phyloP scores from a whole-genome alignment of 2,797 vertebrate species.

The Smutsia gigantea region DNA sequence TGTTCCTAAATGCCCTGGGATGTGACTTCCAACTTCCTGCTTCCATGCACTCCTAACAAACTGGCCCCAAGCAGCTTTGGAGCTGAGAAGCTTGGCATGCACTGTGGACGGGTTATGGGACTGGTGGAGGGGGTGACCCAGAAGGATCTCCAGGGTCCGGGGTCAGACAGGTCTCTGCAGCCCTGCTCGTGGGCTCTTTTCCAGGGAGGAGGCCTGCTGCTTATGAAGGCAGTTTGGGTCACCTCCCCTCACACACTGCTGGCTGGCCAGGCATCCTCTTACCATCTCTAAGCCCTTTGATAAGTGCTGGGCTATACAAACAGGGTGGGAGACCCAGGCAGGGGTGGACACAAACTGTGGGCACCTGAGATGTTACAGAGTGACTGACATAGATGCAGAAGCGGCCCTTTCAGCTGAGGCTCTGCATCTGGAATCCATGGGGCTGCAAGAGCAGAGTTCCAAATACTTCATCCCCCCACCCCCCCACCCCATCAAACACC shows the following conservation, averaged over 20 bases:
- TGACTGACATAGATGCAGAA: background rate
- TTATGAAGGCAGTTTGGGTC: background rate
- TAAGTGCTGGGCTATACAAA: background rate
- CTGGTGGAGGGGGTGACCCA: accelerated
- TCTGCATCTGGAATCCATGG: background rate
- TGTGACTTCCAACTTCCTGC: background rate
- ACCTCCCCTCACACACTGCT: too few species aligned
- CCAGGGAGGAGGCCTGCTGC: background rate
- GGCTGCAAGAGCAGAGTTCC: background rate
- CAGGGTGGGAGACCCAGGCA: background rate
- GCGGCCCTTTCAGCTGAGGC: background rate
- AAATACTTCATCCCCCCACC: background rate
- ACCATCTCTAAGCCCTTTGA: background rate
- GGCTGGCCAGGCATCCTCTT: background rate
- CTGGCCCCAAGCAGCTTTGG: background rate
- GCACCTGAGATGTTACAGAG: background rate
- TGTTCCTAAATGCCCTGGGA: background rate
- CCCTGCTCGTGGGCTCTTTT: background rate
- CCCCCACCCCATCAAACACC: background rate
- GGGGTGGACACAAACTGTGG: background rate
- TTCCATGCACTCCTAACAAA: background rate
- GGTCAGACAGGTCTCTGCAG: background rate
- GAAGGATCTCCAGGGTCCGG: background rate
- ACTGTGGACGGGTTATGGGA: background rate
- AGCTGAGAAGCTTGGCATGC: background rate